Conservation (phyloP, 2,797 vertebrate species). For the Lateolabrax maculatus region DNA sequence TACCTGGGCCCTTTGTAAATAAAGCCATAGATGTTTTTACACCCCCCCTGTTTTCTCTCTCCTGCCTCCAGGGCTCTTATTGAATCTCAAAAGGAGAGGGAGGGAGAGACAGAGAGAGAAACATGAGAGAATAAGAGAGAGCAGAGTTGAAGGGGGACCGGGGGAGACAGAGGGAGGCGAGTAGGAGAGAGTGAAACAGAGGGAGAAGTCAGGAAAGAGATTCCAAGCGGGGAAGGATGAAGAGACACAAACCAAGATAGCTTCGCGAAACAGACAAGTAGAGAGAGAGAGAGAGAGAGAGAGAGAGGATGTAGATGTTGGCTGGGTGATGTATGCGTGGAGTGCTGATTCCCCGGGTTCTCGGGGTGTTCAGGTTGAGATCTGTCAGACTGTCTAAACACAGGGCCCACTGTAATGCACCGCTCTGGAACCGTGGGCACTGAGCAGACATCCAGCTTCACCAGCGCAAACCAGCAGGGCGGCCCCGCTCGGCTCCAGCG, state of each 20-base stretch:
- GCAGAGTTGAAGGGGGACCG: slow-evolving; percentile 75
- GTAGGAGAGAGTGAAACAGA: slow-evolving; percentile 45
- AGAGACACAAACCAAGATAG: slow-evolving; percentile 72
- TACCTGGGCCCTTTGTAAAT: slow-evolving; percentile 87
- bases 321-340: slow-evolving; percentile 71
- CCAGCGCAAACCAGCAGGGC: slow-evolving; percentile 53
- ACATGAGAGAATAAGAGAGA: slow-evolving; percentile 83
- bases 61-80: slow-evolving; percentile 83
- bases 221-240: slow-evolving; percentile 72
- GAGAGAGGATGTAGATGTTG: slow-evolving; percentile 74
- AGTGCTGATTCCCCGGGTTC: slow-evolving; percentile 72
- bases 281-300: slow-evolving; percentile 62
- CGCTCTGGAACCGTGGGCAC: slow-evolving; percentile 60
- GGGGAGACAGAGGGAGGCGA: slow-evolving; percentile 48
- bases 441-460: slow-evolving; percentile 58
- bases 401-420: slow-evolving; percentile 66
- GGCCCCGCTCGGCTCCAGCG: slow-evolving; percentile 35
- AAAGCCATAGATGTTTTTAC: slow-evolving; percentile 87
- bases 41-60: slow-evolving; percentile 78
- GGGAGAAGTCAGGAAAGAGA: slow-evolving; percentile 66
- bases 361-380: slow-evolving; percentile 79
- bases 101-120: slow-evolving; percentile 71
- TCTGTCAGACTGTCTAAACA: slow-evolving; percentile 83
- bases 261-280: slow-evolving; percentile 71
- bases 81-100: slow-evolving; percentile 84